These are phyloP conservation scores for Siniperca undulata DNA, from an alignment of 2,797 vertebrate genomes.

Conservation along the genomic window DNA sequence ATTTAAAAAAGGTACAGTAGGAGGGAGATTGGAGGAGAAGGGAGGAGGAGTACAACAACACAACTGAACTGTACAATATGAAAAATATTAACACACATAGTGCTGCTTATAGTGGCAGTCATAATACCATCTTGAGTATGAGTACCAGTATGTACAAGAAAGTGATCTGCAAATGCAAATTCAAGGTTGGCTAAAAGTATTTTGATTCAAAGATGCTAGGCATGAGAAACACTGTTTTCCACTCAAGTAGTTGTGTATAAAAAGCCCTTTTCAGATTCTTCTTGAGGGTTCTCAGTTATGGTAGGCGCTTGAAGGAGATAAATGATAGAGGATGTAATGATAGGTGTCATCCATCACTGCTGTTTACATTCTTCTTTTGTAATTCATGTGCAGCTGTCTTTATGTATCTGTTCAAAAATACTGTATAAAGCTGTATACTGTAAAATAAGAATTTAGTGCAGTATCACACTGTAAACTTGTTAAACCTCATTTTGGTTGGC, in stretches of 20 bases:
- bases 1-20: neutral
- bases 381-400: constrained; percentile 12
- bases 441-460: neutral
- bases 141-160: neutral
- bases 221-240: constrained; percentile 8
- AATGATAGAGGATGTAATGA: constrained; percentile 50
- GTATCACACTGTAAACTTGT: neutral
- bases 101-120: neutral
- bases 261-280: constrained; percentile 22
- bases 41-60: neutral
- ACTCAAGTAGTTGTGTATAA: neutral
- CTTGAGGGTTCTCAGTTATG: constrained; percentile 8
- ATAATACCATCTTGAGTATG: neutral
- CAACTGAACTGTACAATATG: neutral
- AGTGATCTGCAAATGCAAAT: neutral
- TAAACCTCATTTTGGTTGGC: constrained; percentile 12
- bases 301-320: neutral
- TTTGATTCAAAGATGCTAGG: constrained; percentile 10
- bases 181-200: constrained; percentile 15
- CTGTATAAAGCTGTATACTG: neutral
- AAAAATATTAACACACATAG: neutral
- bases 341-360: constrained; percentile 26
- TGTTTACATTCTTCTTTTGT: constrained; percentile 23
- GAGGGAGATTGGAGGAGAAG: no score
- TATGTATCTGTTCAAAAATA: neutral